Conservation (phyloP, 2,797 vertebrate species). For the Galagoides demidoff region DNA sequence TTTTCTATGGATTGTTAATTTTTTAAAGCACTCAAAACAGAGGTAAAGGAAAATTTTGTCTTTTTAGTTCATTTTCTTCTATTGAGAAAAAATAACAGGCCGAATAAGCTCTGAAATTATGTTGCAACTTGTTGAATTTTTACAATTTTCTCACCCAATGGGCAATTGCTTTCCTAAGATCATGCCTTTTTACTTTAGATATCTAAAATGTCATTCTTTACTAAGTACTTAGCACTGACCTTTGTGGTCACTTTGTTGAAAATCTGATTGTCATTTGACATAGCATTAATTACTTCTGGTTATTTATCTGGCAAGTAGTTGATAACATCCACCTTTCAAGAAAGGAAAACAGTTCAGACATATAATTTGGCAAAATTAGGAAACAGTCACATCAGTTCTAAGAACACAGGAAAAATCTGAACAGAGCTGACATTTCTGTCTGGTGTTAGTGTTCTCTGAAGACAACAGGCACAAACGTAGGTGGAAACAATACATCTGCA, state of each 20-base stretch:
- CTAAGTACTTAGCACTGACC: neutral
- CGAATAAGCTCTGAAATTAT: neutral
- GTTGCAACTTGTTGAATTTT: neutral
- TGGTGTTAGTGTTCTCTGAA: slow-evolving; percentile 78
- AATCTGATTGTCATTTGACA: slow-evolving; percentile 34
- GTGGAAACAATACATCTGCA: slow-evolving; percentile 88
- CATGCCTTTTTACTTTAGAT: slow-evolving; percentile 18
- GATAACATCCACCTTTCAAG: slow-evolving; percentile 48
- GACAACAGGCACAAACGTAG: slow-evolving; percentile 76
- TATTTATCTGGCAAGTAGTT: neutral
- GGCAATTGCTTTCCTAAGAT: neutral
- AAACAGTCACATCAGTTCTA: slow-evolving; percentile 7
- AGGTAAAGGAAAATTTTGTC: neutral
- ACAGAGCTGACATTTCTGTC: slow-evolving; percentile 70
- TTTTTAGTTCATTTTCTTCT: slow-evolving; percentile 55
- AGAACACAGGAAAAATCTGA: slow-evolving; percentile 18
- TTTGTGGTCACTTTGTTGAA: slow-evolving; percentile 54
- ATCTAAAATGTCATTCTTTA: slow-evolving; percentile 26
- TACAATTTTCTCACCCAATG: neutral
- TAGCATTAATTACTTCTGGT: slow-evolving; percentile 28
- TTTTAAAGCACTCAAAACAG: slow-evolving; percentile 40
- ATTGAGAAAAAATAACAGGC: neutral
- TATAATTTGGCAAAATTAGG: slow-evolving; percentile 40
- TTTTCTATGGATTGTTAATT: neutral
- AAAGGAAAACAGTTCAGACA: slow-evolving; percentile 59